Evolutionary conservation across 2,888 invertebrate genomes (phyloP).

Genomic region (Neoitamus cyanurus): DNA sequence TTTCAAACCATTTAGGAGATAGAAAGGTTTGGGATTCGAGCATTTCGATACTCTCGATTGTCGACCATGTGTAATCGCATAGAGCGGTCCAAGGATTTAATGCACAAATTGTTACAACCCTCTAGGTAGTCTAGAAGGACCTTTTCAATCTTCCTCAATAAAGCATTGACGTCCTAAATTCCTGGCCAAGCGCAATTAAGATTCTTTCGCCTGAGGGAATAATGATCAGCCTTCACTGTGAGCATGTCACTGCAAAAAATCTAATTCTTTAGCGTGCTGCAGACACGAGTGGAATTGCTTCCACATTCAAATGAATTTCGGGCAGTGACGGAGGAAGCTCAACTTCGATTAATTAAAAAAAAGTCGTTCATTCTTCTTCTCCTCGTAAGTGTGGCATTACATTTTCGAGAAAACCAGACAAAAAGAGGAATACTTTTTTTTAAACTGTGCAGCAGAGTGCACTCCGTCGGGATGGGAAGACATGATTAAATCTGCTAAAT

Average conservation of each 20-base stretch:
- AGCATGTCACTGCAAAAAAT: no score
- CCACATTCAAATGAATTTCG: no score
- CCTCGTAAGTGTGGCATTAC: not conserved
- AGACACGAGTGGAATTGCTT: no score
- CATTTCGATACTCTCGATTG: not conserved
- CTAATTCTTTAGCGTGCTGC: no score
- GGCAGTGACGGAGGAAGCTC: no score
- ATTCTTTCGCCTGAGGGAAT: no score
- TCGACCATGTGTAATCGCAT: not conserved
- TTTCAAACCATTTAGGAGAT: not conserved
- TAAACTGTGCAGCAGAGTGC: not conserved
- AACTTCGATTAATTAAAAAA: not conserved
- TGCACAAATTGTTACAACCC: no score
- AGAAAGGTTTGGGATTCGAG: not conserved
- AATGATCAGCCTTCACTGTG: no score
- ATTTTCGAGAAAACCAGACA: not conserved
- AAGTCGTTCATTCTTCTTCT: not conserved
- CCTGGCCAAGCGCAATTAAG: no score
- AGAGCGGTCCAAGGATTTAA: not conserved
- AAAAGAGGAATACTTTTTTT: not conserved
- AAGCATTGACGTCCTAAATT: no score
- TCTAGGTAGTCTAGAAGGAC: no score
- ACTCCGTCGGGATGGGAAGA: not conserved
- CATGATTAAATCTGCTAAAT: not conserved
- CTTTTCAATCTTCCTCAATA: no score